Evolutionary conservation across 2,113 vertebrate genomes (phyloP).

Genomic region (Entomyzon cyanotis): DNA sequence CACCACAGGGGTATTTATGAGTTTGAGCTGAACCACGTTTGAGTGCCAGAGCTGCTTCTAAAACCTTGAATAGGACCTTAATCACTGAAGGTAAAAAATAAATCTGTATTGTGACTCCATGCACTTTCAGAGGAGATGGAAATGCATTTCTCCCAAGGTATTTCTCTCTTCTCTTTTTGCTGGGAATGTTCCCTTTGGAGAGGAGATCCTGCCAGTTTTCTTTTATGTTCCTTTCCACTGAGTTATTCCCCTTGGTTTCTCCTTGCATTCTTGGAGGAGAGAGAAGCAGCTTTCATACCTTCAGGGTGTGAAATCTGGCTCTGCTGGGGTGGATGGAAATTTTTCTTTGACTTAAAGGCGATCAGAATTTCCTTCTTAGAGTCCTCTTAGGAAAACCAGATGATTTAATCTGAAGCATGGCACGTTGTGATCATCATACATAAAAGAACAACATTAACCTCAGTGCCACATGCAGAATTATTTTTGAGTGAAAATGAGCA

Average conservation of each 20-base stretch:
- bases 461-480: neutral
- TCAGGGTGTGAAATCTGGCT: constrained; percentile 36
- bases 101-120: neutral
- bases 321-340: neutral
- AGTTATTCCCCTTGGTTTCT: constrained; percentile 38
- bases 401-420: neutral
- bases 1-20: neutral
- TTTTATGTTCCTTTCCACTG: constrained; percentile 3
- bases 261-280: constrained; percentile 32
- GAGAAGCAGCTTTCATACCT: neutral
- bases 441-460: constrained; percentile 42
- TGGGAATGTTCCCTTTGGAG: constrained; percentile 5
- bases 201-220: constrained; percentile 11
- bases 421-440: neutral
- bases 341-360: neutral
- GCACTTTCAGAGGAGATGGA: neutral
- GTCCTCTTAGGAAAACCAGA: constrained; percentile 6
- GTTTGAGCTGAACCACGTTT: neutral
- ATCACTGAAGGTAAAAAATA: neutral
- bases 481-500: constrained; percentile 35
- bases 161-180: neutral
- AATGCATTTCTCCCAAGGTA: neutral
- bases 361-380: constrained; percentile 4
- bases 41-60: neutral
- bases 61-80: neutral